These are phyloP conservation scores for Maniola hyperantus DNA, from an alignment of 2,888 invertebrate genomes.

Conservation along the genomic window DNA sequence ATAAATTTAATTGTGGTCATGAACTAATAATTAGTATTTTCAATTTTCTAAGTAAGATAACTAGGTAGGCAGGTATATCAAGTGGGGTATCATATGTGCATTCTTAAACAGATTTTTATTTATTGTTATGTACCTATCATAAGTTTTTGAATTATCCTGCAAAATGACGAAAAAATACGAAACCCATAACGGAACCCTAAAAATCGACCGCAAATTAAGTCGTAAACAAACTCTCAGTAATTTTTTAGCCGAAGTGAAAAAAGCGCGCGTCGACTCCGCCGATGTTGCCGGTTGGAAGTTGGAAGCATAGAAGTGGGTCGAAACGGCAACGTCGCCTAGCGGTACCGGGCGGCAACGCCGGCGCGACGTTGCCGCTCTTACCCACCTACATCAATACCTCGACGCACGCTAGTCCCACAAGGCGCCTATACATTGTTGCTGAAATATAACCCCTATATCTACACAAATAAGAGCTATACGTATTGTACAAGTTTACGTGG, in stretches of 20 bases:
- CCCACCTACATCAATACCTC: constrained; percentile 43
- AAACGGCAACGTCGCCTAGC: constrained; percentile 68
- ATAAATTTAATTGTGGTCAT: no score
- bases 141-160: no score
- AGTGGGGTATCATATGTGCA: no score
- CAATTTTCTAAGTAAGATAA: no score
- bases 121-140: no score
- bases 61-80: no score
- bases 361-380: constrained; percentile 43
- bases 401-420: constrained; percentile 32
- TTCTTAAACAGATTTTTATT: no score
- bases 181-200: no score
- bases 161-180: no score
- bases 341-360: constrained; percentile 66
- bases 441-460: constrained; percentile 23
- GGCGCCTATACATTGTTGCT: constrained; percentile 11
- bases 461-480: constrained; percentile 11
- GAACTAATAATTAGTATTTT: no score
- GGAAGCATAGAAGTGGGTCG: no score
- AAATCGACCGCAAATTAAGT: constrained; percentile 45
- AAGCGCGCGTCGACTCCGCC: constrained; percentile 43
- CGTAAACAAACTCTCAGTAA: constrained; percentile 53
- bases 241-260: constrained; percentile 60
- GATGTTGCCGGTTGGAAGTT: constrained; percentile 42
- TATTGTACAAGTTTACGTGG: constrained; percentile 8